Evolutionary conservation across 2,888 invertebrate genomes (phyloP), one percentile per base, ranked within the genome.

Genomic region (Hoplodrina ambigua): DNA sequence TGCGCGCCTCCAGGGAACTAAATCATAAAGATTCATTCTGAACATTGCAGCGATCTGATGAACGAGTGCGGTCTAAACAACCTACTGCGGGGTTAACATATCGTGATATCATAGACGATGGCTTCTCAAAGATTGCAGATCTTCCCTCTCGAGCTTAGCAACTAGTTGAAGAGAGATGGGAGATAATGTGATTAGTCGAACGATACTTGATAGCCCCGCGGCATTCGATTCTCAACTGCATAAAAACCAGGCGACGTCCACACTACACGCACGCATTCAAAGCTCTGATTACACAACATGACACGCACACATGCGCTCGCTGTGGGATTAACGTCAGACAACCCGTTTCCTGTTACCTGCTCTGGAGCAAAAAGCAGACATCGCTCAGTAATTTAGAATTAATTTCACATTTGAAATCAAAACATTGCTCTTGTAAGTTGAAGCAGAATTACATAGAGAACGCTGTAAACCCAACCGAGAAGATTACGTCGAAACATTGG

Each of bases 341-440:
- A 94, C 95, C 93, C 93, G 94, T 95, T 95, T 94, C 94, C 94
- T 94, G 94, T 94, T 94, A 95, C 95, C 94, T 94, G 94, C 90
- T 91, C 89, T 83, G 87, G 87, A 91, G 93, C 91, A 94, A 94
- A 95, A 94, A 94, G 89, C 87, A 89, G 85, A 89, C 90, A 86
- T 88, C 86, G 82, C 89, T 86, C 85, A 87, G 93, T 94, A 92
- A 94, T 94, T 93, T 92, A 90, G 91, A 94, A 94, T 94, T 94
- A 94, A 95, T 93, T 91, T 91, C 87, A 92, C 91, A 93, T 94
- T 94, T 90, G 82, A 88, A 91, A 92, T 89, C 87, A 88, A 88
- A 89, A 88, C 82, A 75, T 59, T 67, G 67, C 78, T 81, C 69
- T 80, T 74, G 73, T 82, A 81, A 83, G 81, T 82, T 81, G 69